Conservation (phyloP, 2,888 invertebrate genomes). For the Drosophila engyochracea region DNA sequence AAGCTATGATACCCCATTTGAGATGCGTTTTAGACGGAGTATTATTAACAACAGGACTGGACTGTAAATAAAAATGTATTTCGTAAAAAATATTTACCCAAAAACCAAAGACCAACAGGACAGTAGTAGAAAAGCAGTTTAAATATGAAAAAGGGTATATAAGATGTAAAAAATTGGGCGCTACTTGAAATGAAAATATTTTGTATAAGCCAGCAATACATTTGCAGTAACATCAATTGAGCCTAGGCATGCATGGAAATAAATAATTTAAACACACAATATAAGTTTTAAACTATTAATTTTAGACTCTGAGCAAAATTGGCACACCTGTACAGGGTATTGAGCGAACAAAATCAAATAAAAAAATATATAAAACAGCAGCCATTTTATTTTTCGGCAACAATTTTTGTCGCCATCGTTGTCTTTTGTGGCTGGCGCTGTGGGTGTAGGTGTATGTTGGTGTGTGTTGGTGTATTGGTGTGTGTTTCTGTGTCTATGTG, state of each 20-base stretch:
- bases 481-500: slow-evolving; percentile 54
- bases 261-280: neutral
- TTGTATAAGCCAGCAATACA: slow-evolving; percentile 1
- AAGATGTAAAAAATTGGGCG: slow-evolving; percentile 1
- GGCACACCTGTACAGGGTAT: slow-evolving; percentile 50
- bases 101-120: slow-evolving; percentile 38
- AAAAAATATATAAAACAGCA: slow-evolving; percentile 62
- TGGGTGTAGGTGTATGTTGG: slow-evolving; percentile 14
- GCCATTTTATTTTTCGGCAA: slow-evolving; percentile 78
- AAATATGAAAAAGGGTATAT: slow-evolving; percentile 1
- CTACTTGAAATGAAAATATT: slow-evolving; percentile 29
- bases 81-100: slow-evolving; percentile 70
- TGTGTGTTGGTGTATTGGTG: slow-evolving; percentile 22
- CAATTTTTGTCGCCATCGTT: slow-evolving; percentile 76
- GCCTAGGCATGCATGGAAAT: neutral
- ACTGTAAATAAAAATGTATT: slow-evolving; percentile 73
- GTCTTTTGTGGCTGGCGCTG: slow-evolving; percentile 34
- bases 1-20: neutral
- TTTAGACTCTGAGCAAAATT: neutral
- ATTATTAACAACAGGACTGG: slow-evolving; percentile 1
- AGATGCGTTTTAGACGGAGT: neutral
- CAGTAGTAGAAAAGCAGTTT: slow-evolving; percentile 6
- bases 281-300: neutral
- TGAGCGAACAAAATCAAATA: slow-evolving; percentile 58
- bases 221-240: slow-evolving; percentile 18